phyloP scores from a whole-genome alignment of 1,140 invertebrate species.

The Caenorhabditis brenneri region DNA sequence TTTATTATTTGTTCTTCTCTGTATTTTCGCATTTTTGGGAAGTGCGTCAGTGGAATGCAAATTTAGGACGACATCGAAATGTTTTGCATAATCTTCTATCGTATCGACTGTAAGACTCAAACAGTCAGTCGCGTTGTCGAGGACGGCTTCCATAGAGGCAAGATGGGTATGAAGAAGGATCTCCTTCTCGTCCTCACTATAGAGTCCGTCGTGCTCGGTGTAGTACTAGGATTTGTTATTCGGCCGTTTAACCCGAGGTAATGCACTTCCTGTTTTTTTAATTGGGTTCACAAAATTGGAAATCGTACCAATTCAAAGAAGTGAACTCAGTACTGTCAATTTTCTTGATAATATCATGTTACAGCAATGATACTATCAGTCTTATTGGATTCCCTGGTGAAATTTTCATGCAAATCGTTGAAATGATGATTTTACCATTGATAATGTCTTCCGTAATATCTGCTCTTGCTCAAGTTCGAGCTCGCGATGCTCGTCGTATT shows the following conservation, averaged over 20 bases:
- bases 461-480: slow-evolving; percentile 69
- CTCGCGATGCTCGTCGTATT: slow-evolving; percentile 75
- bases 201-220: slow-evolving; percentile 80
- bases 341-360: slow-evolving; percentile 50
- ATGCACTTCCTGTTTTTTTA: too few relatives aligned
- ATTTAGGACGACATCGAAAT: background rate
- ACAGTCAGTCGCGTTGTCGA: slow-evolving; percentile 6
- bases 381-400: slow-evolving; percentile 89
- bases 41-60: slow-evolving; percentile 33
- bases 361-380: slow-evolving; percentile 79
- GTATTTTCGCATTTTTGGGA: background rate
- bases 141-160: background rate
- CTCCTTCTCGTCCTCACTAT: slow-evolving; percentile 84
- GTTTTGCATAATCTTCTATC: slow-evolving; percentile 2
- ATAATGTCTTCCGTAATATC: slow-evolving; percentile 87
- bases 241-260: slow-evolving; percentile 69
- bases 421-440: slow-evolving; percentile 85
- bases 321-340: slow-evolving; percentile 79
- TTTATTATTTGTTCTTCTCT: background rate
- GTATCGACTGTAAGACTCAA: background rate
- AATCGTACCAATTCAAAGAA: slow-evolving; percentile 65
- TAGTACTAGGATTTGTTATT: slow-evolving; percentile 77
- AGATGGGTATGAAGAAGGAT: slow-evolving; percentile 74
- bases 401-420: slow-evolving; percentile 84
- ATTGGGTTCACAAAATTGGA: slow-evolving; percentile 11